phyloP scores from a whole-genome alignment of 2,113 vertebrate species.

The Callionymus lyra region DNA sequence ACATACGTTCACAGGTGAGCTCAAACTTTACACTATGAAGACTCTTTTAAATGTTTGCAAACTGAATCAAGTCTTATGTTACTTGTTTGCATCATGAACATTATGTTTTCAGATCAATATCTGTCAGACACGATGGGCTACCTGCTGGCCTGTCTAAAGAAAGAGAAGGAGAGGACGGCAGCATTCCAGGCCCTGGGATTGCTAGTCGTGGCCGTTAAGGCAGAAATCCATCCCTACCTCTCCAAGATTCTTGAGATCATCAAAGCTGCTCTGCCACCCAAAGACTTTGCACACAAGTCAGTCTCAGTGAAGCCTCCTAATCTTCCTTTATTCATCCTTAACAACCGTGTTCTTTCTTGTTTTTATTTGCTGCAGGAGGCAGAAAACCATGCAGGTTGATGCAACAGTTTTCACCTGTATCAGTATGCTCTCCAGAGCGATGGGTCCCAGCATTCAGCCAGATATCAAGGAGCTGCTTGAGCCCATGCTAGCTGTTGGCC shows the following conservation, averaged over 20 bases:
- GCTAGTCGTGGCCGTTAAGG: slow-evolving; percentile 87
- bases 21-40: background rate
- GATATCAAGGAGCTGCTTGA: slow-evolving; percentile 97
- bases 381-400: slow-evolving; percentile 94
- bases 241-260: slow-evolving; percentile 93
- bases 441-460: slow-evolving; percentile 94
- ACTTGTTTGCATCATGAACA: background rate
- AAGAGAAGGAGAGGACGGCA: slow-evolving; percentile 90
- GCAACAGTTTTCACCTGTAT: slow-evolving; percentile 97
- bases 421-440: slow-evolving; percentile 93
- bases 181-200: slow-evolving; percentile 94
- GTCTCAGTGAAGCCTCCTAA: slow-evolving; percentile 18
- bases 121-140: slow-evolving; percentile 94
- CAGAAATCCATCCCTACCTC: slow-evolving; percentile 88
- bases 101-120: slow-evolving; percentile 76
- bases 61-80: background rate
- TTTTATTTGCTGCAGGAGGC: slow-evolving; percentile 69
- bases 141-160: slow-evolving; percentile 88
- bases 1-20: slow-evolving; percentile 84
- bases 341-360: background rate
- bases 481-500: slow-evolving; percentile 94
- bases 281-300: slow-evolving; percentile 98
- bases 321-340: background rate
- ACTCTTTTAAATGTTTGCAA: background rate
- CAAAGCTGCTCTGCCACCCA: slow-evolving; percentile 89